Percentiles rank a stretch among this genome's conserved stretches.
These are phyloP conservation scores for Cosmorhoe ocellata DNA, from an alignment of 2,888 invertebrate genomes.

Conservation along the genomic window DNA sequence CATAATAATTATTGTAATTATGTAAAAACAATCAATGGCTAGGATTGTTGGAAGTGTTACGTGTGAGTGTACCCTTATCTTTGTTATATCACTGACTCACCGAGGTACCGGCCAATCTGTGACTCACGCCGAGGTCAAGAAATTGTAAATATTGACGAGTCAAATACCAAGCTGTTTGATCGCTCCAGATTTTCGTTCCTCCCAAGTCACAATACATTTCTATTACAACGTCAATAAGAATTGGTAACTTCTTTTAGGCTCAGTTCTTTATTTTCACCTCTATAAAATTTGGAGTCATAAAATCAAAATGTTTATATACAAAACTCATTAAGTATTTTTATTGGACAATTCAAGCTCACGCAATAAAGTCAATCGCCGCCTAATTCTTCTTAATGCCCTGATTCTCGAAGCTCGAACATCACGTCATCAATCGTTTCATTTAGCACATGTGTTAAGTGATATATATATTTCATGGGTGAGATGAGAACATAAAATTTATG, in stretches of 20 bases:
- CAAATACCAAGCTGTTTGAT: constrained; percentile 38
- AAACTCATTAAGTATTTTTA: too few species aligned
- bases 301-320: too few species aligned
- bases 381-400: constrained; percentile 14
- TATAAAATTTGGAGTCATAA: too few species aligned
- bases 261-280: too few species aligned
- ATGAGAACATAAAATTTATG: too few species aligned
- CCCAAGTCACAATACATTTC: too few species aligned
- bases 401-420: constrained; percentile 1
- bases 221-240: too few species aligned
- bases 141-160: constrained; percentile 42
- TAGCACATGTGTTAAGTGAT: too few species aligned
- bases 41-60: not conserved
- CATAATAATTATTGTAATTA: too few species aligned
- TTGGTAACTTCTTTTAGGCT: too few species aligned
- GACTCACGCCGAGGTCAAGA: constrained; percentile 50
- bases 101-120: constrained; percentile 37
- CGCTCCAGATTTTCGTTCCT: constrained; percentile 33
- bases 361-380: constrained; percentile 13
- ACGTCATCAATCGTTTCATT: not conserved
- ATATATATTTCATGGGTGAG: too few species aligned
- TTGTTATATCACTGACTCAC: constrained; percentile 38
- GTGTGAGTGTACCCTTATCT: constrained; percentile 16
- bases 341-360: constrained; percentile 3
- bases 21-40: too few species aligned